Evolutionary conservation across 2,797 vertebrate species (phyloP).

Genomic region (Amblyraja radiata): DNA sequence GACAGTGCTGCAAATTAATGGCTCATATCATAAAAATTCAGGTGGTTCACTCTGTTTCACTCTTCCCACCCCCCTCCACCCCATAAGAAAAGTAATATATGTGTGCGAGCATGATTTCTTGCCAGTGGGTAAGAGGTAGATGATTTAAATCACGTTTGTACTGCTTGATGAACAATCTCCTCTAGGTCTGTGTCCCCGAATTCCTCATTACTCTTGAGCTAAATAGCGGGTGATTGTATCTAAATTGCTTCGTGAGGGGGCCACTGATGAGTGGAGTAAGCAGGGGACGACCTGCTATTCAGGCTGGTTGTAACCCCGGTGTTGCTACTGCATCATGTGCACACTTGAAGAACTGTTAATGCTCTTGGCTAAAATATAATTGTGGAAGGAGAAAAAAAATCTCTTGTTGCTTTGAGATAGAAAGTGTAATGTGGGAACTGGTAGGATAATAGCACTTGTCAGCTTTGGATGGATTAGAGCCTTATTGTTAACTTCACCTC

Average conservation of each 20-base stretch:
- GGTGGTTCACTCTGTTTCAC: slow-evolving; percentile 60
- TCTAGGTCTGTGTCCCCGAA: slow-evolving; percentile 79
- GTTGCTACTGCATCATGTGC: slow-evolving; percentile 74
- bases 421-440: slow-evolving; percentile 79
- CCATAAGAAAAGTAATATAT: slow-evolving; percentile 73
- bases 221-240: slow-evolving; percentile 82
- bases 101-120: slow-evolving; percentile 77
- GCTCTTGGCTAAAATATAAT: slow-evolving; percentile 71
- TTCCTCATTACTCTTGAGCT: slow-evolving; percentile 82
- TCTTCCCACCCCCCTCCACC: background rate
- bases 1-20: slow-evolving; percentile 79
- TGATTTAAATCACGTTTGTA: slow-evolving; percentile 79
- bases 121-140: slow-evolving; percentile 79
- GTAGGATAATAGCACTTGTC: slow-evolving; percentile 78
- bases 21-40: slow-evolving; percentile 78
- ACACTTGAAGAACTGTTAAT: slow-evolving; percentile 62
- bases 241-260: slow-evolving; percentile 78
- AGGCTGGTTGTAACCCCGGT: slow-evolving; percentile 74
- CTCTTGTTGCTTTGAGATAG: slow-evolving; percentile 74
- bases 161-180: slow-evolving; percentile 80
- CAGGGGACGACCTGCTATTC: slow-evolving; percentile 77
- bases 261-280: slow-evolving; percentile 75
- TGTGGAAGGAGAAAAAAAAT: slow-evolving; percentile 69
- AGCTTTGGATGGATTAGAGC: slow-evolving; percentile 76
- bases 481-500: slow-evolving; percentile 68